Conservation (phyloP, 1,140 invertebrate genomes). For the Ridgeia piscesae region DNA sequence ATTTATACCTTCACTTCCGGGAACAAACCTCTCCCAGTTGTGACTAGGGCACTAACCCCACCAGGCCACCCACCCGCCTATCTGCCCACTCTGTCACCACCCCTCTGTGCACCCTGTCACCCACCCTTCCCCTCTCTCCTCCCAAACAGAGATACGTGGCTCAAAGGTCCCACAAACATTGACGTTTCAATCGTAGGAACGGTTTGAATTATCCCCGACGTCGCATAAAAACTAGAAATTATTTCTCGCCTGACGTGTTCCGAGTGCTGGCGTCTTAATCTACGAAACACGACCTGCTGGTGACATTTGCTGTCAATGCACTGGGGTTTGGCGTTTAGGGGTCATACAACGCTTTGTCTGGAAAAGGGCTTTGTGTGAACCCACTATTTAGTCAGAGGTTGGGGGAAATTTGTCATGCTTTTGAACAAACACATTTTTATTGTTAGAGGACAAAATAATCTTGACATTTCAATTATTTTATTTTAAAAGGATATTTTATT, state of each 20-base stretch:
- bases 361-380: not conserved
- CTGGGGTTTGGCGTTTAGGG: not conserved
- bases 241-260: not conserved
- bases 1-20: not conserved
- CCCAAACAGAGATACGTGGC: not conserved
- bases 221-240: not conserved
- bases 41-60: not conserved
- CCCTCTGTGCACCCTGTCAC: not conserved
- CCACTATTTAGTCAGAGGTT: not conserved
- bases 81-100: not conserved
- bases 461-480: too few relatives aligned
- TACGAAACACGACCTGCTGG: not conserved
- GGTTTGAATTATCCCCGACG: not conserved
- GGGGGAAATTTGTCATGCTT: too few relatives aligned
- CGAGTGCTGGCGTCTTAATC: not conserved
- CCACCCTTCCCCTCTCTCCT: not conserved
- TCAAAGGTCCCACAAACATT: not conserved
- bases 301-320: not conserved
- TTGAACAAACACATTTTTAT: too few relatives aligned
- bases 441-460: too few relatives aligned
- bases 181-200: not conserved
- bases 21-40: not conserved
- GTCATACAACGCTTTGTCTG: not conserved
- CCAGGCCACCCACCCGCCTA: not conserved
- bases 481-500: too few relatives aligned